phyloP scores from a whole-genome alignment of 2,797 vertebrate genomes.

The Okamejei kenojei region DNA sequence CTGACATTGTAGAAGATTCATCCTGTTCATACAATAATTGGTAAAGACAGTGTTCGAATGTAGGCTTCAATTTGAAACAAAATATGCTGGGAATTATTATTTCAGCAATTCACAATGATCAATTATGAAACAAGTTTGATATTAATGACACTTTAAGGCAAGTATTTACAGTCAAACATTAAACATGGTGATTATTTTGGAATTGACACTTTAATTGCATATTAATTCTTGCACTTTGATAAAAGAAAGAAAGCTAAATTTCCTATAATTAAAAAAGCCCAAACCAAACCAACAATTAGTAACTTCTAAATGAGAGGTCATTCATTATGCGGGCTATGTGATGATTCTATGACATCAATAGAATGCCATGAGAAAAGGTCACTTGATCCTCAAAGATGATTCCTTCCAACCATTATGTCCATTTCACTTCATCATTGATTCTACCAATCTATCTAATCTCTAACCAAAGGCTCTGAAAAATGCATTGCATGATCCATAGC shows the following conservation, averaged over 20 bases:
- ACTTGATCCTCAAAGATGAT: background rate
- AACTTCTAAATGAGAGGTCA: background rate
- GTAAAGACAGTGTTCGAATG: background rate
- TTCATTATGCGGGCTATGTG: background rate
- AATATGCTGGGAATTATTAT: background rate
- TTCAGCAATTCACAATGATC: background rate
- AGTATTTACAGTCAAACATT: background rate
- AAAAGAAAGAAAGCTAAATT: background rate
- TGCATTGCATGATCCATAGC: background rate
- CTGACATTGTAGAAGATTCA: background rate
- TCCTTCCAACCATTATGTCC: background rate
- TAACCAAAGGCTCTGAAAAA: background rate
- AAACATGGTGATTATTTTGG: background rate
- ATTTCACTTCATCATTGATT: background rate
- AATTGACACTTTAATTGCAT: background rate
- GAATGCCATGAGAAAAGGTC: background rate
- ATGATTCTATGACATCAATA: background rate
- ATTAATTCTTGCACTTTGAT: background rate
- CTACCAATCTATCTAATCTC: background rate
- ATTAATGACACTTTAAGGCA: background rate
- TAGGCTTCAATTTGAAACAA: background rate
- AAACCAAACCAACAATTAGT: background rate
- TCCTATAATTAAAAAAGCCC: background rate
- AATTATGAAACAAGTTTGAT: background rate
- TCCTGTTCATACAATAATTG: background rate